These are phyloP conservation scores for Eclectus roratus DNA, from an alignment of 2,113 vertebrate species.

Conservation along the genomic window DNA sequence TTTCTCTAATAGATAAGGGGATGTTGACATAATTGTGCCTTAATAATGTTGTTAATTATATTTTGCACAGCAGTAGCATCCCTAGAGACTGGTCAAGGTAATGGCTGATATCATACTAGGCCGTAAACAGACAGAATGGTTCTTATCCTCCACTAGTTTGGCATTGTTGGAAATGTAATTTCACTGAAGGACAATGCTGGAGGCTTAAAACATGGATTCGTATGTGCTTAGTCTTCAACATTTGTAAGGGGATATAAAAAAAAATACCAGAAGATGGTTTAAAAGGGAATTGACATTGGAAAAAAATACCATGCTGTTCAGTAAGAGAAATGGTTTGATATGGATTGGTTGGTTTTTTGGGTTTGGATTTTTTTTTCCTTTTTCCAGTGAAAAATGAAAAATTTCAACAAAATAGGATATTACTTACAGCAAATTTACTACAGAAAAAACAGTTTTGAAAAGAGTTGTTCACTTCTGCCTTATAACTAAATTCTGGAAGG, in stretches of 20 bases:
- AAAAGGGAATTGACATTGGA: background rate
- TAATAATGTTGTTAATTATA: constrained; percentile 12
- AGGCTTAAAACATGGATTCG: background rate
- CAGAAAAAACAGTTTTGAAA: background rate
- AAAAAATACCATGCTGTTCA: background rate
- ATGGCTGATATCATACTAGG: background rate
- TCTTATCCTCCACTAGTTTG: background rate
- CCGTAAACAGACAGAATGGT: background rate
- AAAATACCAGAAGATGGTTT: background rate
- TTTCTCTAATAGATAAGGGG: background rate
- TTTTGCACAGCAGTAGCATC: background rate
- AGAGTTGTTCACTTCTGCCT: background rate
- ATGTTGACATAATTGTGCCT: background rate
- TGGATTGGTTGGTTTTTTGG: background rate
- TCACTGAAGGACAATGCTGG: background rate
- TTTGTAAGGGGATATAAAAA: background rate
- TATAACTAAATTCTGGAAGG: background rate
- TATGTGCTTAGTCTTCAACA: background rate
- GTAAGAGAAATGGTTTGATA: background rate
- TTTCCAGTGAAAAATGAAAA: background rate
- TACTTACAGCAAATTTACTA: background rate
- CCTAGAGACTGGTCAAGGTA: background rate
- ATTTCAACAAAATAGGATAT: background rate
- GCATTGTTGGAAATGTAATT: background rate
- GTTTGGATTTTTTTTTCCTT: background rate